A percentile compares a stretch with the other conserved stretches of the same genome.
These are phyloP conservation scores for Actinia tenebrosa DNA, from an alignment of 64 coral and sea anemone species.

Conservation along the genomic window DNA sequence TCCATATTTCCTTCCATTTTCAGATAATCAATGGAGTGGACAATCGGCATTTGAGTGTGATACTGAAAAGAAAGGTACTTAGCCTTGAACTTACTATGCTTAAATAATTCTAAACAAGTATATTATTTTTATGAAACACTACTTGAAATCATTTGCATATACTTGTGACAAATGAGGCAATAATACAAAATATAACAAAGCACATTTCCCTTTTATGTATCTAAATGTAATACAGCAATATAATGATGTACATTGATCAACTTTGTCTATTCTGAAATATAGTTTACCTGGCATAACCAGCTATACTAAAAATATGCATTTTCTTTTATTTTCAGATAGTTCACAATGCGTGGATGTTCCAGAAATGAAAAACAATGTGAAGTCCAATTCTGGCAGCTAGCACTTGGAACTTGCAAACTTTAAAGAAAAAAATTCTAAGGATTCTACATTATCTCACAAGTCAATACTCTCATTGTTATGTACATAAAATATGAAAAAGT, in stretches of 20 bases:
- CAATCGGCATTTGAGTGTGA: conserved; percentile 18
- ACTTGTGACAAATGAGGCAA: too few species aligned
- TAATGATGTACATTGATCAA: too few species aligned
- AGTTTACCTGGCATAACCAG: too few species aligned
- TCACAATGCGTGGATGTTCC: neutral
- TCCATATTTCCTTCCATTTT: conserved; percentile 12
- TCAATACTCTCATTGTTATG: conserved; percentile 2
- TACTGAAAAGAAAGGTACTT: neutral
- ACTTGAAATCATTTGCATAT: too few species aligned
- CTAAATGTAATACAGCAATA: too few species aligned
- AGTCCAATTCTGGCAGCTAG: neutral
- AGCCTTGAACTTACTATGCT: too few species aligned
- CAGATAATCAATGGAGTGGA: conserved; percentile 13
- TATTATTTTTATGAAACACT: too few species aligned
- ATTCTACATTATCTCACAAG: conserved; percentile 21
- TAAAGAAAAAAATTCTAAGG: neutral
- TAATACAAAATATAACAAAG: too few species aligned
- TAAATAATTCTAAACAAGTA: too few species aligned
- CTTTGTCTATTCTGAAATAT: too few species aligned
- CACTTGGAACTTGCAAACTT: neutral
- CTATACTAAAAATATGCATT: neutral
- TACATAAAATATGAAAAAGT: conserved; percentile 17
- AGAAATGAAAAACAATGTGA: neutral
- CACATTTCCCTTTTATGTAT: too few species aligned
- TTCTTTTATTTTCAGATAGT: neutral